Base-by-base conservation (phyloP, 2,797 vertebrate species). In the Australoheros facetus region DNA sequence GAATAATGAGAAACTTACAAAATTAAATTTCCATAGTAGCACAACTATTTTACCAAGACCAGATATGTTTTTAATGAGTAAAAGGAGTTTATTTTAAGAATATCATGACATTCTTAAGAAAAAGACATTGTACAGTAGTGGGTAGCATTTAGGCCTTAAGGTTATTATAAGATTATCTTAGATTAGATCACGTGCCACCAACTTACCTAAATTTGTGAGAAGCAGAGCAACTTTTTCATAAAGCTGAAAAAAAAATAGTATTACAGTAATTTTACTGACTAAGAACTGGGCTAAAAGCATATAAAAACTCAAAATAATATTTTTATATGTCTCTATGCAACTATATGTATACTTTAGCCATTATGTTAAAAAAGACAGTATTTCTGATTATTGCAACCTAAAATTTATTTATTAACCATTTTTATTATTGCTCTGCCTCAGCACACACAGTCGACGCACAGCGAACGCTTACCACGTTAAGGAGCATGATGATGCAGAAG, bases 151-250 rank as follows among this genome's bases (percentile, higher is more conserved):
- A 30, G 28, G 28, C 28, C 28, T 30, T 28, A 28, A 28, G 28
- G 28, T 28, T 30, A 5, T 30, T 30, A 30, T 30, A 30, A 30
- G 28, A 30, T 30, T 30, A 30, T 30, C 28, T 30, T 11, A 23
- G 10, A 3, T 74, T 9, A 54, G 23, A 77, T 71, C 51, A 56
- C 37, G 7, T 45, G 8, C 2, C 51, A 55, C 58, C 23, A 62
- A 94, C 97, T 96, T 96, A 98, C 97, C 97, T 95, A 98, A 96
- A 90, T 98, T 98, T 77, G 97, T 98, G 87, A 98, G 95, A 80
- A 98, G 95, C 78, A 98, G 96, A 72, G 97, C 97, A 87, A 98
- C 97, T 85, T 97, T 98, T 95, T 98, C 97, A 95, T 98, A 98
- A 26, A 98, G 93, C 97, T 98, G 92, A 48, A 94, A 96, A 90